Evolutionary conservation across 2,113 vertebrate species (phyloP).

Genomic region (Paracanthobrama guichenoti): DNA sequence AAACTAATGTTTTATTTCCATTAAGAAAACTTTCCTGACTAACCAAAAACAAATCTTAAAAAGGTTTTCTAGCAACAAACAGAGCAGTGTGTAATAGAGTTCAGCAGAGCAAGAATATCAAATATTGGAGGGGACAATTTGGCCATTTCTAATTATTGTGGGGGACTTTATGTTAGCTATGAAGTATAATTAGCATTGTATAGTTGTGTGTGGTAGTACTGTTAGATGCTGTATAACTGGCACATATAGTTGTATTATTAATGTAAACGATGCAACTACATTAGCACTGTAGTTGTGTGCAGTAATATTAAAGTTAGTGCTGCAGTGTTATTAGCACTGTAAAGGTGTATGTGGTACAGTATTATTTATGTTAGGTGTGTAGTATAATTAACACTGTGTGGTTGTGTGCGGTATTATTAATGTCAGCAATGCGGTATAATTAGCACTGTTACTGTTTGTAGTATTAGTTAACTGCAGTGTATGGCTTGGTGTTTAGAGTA

Average conservation of each 20-base stretch:
- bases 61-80: no score
- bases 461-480: background rate
- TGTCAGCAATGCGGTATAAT: background rate
- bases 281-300: background rate
- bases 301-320: background rate
- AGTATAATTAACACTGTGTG: background rate
- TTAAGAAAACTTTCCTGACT: no score
- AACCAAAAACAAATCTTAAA: no score
- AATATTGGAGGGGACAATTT: no score
- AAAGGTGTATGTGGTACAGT: background rate
- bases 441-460: background rate
- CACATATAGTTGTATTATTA: background rate
- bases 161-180: no score
- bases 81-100: no score
- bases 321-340: background rate
- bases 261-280: no score
- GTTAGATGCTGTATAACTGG: background rate
- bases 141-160: no score
- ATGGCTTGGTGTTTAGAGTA: background rate
- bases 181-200: background rate
- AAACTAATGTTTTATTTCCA: no score
- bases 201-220: background rate
- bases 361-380: background rate
- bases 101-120: no score
- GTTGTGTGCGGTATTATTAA: background rate